A percentile compares a stretch with the other conserved stretches of the same genome.
Evolutionary conservation across 2,888 invertebrate species (phyloP).

Genomic region (Vesta saturnalis): DNA sequence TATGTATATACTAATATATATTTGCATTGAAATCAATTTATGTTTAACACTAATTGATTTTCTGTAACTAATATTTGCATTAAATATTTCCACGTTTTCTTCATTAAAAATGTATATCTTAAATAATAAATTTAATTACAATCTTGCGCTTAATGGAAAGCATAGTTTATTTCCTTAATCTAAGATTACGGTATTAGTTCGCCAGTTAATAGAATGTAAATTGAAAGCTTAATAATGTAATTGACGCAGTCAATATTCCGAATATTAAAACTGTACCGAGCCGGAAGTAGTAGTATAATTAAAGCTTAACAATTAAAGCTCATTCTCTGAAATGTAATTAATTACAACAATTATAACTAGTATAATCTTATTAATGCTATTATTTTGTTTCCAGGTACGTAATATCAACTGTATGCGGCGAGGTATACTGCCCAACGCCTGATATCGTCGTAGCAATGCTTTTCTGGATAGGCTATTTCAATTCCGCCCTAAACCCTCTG

Average conservation of each 20-base stretch:
- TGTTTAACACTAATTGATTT: too few relatives aligned
- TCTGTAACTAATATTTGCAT: too few relatives aligned
- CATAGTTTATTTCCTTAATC: background rate
- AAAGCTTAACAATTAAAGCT: background rate
- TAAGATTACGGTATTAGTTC: background rate
- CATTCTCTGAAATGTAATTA: background rate
- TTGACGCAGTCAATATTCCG: background rate
- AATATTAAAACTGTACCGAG: too few relatives aligned
- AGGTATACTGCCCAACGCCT: conserved; percentile 71
- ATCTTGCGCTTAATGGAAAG: background rate
- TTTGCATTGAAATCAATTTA: too few relatives aligned
- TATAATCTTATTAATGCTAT: background rate
- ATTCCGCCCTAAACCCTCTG: conserved; percentile 93
- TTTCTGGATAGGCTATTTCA: conserved; percentile 97
- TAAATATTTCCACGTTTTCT: too few relatives aligned
- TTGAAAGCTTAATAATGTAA: background rate
- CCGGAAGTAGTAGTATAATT: background rate
- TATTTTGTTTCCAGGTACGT: conserved; percentile 73
- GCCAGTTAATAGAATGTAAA: background rate
- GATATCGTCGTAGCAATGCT: conserved; percentile 74
- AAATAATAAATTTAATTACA: background rate
- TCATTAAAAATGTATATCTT: background rate
- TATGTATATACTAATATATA: too few relatives aligned
- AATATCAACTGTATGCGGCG: conserved; percentile 83
- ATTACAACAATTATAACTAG: background rate